Evolutionary conservation across 2,888 invertebrate species (phyloP), one percentile per base, ranked within the genome.

Genomic region (Leucophora obtusa): DNA sequence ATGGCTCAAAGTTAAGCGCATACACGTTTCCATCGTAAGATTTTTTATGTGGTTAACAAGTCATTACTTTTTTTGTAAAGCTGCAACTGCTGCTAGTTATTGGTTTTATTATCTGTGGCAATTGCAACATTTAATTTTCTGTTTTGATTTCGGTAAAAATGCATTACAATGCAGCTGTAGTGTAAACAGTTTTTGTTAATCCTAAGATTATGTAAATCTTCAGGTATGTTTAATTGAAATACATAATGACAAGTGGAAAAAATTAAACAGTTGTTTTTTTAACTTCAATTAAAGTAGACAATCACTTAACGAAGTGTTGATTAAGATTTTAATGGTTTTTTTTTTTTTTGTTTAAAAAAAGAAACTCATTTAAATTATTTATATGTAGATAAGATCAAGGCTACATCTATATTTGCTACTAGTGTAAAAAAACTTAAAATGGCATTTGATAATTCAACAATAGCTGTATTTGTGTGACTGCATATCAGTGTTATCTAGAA

Each of bases 161-260:
- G 14, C 43, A 47, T 14, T n/a, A 47, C 43, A 47, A 7, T n/a
- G 43, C n/a, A 47, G 43, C 14, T 47, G 43, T 47, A 47, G 6
- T 47, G n/a, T 47, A 47, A 47, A 47, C 6, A 5, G 43, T 38
- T 38, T 47, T 56, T 10, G 47, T 54, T 60, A 65, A 71, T 43
- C 65, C 58, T 53, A 18, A n/a, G 70, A 43, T 70, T 76, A 76
- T 76, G 58, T 76, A 59, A 76, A 76, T 70, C 58, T 71, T 58
- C 6, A 54, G 56, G 18, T 35, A 56, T 28, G 50, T 14, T 28
- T 47, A n/a, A n/a, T 47, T 47, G 14, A 47, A 47, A n/a, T 47
- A 14, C 14, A 47, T 21, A 14, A 60, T 43, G 43, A n/a, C 2
- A 47, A n/a, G 60, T 6, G 7, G 14, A 24, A 28, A 53, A 4